A percentile compares a stretch with the other conserved stretches of the same genome.
These are phyloP conservation scores for Microvelia longipes DNA, from an alignment of 1,140 invertebrate genomes.

Conservation along the genomic window DNA sequence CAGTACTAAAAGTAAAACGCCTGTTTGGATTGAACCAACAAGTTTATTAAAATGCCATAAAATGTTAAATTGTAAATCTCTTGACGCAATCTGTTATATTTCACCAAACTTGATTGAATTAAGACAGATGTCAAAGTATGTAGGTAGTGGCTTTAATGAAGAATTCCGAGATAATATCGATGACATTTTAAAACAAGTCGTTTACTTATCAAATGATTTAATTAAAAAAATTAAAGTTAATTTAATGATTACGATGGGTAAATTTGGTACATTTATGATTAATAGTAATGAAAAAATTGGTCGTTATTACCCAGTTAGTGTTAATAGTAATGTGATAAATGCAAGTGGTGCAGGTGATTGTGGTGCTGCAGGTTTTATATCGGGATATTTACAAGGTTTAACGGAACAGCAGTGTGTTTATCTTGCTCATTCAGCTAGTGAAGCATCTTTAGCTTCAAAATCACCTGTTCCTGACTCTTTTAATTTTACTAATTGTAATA, in stretches of 20 bases:
- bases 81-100: not conserved
- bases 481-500: too few species aligned
- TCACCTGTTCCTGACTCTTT: not conserved
- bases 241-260: not conserved
- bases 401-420: not conserved
- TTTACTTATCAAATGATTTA: not conserved
- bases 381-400: not conserved
- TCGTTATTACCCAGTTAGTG: not conserved
- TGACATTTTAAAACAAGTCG: not conserved
- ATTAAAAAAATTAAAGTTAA: not conserved
- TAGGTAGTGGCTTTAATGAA: not conserved
- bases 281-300: not conserved
- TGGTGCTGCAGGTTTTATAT: not conserved
- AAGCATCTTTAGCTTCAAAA: not conserved
- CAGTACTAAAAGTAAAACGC: not conserved
- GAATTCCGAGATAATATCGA: not conserved
- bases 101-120: not conserved
- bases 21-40: not conserved
- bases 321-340: not conserved
- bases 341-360: not conserved
- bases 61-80: not conserved
- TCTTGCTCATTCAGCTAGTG: not conserved
- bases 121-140: not conserved
- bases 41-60: not conserved
- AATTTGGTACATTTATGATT: not conserved